These are phyloP conservation scores for Solea solea DNA, from an alignment of 2,113 vertebrate genomes.

Conservation along the genomic window DNA sequence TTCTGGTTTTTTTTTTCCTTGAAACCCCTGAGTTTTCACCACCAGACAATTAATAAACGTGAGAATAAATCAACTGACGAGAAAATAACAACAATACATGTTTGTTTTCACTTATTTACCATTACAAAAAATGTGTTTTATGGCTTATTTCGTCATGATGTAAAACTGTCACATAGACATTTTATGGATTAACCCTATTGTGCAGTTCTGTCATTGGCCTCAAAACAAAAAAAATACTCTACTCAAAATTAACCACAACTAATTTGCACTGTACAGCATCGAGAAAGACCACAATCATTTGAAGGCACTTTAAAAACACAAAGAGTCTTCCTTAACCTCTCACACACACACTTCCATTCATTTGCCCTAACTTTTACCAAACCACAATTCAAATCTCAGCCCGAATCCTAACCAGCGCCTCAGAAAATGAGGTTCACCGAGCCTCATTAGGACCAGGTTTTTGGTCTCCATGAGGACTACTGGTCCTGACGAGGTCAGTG, in stretches of 20 bases:
- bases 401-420: no score
- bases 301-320: constrained; percentile 73
- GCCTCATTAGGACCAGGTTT: no score
- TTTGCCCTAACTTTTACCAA: background rate
- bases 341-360: background rate
- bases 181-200: constrained; percentile 62
- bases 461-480: no score
- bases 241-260: constrained; percentile 10
- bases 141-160: constrained; percentile 56
- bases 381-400: no score
- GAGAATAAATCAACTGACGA: constrained; percentile 1
- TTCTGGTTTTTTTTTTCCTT: constrained; percentile 34
- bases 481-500: no score
- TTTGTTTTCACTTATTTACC: constrained; percentile 1
- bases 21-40: constrained; percentile 77
- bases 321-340: constrained; percentile 14
- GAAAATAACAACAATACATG: constrained; percentile 10
- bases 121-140: constrained; percentile 47
- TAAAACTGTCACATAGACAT: constrained; percentile 42
- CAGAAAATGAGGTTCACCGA: no score
- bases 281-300: constrained; percentile 23
- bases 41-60: constrained; percentile 27
- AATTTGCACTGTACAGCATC: constrained; percentile 24
- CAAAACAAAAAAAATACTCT: constrained; percentile 16
- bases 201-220: constrained; percentile 51